Percentiles rank a stretch among this genome's conserved stretches.
Conservation (phyloP, 2,888 invertebrate species). For the Pseudococcus longispinus region DNA sequence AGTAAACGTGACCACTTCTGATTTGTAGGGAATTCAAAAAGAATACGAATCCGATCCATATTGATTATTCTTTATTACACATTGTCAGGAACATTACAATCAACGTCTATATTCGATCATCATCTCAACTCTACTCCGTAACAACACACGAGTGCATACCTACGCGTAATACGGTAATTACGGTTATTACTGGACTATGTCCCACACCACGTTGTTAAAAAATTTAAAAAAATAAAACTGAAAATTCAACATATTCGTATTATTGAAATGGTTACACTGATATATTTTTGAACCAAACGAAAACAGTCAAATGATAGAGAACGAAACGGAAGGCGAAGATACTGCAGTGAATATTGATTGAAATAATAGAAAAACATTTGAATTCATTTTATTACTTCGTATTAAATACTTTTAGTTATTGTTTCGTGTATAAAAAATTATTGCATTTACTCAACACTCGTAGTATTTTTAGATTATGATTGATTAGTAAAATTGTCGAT, state of each 20-base stretch:
- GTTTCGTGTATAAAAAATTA: background rate
- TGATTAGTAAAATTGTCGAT: constrained; percentile 37
- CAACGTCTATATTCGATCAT: no score
- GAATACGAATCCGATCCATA: no score
- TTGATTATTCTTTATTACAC: no score
- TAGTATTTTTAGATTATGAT: background rate
- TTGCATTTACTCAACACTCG: background rate
- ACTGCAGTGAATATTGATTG: constrained; percentile 46
- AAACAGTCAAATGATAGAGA: background rate
- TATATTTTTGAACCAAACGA: constrained; percentile 21
- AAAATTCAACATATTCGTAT: background rate
- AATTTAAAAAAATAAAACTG: background rate
- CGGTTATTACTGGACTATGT: no score
- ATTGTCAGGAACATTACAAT: no score
- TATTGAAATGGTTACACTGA: constrained; percentile 10
- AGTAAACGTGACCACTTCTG: no score
- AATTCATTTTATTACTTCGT: background rate
- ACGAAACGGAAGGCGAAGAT: constrained; percentile 10
- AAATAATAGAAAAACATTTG: constrained; percentile 24
- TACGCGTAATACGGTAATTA: no score
- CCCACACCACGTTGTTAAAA: background rate
- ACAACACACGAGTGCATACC: no score
- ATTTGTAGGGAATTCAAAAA: no score
- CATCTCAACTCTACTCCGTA: no score
- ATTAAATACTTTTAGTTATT: constrained; percentile 8